A percentile compares a stretch with the other conserved stretches of the same genome.
Conservation (phyloP, 2,888 invertebrate genomes). For the Leucophora obtusa region DNA sequence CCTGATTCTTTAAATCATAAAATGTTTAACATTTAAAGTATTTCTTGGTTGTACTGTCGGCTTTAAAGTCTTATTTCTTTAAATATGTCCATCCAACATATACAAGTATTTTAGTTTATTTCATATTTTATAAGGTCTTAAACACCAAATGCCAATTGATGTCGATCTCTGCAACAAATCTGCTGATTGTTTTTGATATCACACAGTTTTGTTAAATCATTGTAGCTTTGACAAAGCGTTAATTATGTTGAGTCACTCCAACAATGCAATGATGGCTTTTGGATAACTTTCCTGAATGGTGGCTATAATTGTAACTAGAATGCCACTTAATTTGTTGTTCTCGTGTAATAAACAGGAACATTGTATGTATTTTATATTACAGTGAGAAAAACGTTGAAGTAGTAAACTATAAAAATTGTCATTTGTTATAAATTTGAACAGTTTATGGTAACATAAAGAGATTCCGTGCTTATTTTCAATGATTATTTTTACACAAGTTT, state of each 20-base stretch:
- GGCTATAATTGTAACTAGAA: constrained; percentile 50
- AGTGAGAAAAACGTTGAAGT: neutral
- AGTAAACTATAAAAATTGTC: constrained; percentile 19
- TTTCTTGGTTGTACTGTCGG: constrained; percentile 40
- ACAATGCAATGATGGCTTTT: neutral
- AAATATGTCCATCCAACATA: constrained; percentile 42
- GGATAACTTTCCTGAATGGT: constrained; percentile 34
- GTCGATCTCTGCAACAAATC: constrained; percentile 24
- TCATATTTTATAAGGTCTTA: constrained; percentile 47
- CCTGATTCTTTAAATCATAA: constrained; percentile 5
- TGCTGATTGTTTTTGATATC: constrained; percentile 42
- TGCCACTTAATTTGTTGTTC: constrained; percentile 68
- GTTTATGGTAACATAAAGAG: constrained; percentile 40
- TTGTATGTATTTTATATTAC: neutral
- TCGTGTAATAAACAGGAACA: neutral
- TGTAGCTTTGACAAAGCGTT: constrained; percentile 65
- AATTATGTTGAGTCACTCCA: constrained; percentile 70
- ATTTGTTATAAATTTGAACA: constrained; percentile 50
- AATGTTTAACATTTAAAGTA: constrained; percentile 53
- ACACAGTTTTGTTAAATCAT: constrained; percentile 33
- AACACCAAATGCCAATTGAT: constrained; percentile 47
- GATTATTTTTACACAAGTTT: constrained; percentile 15
- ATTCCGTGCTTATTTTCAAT: constrained; percentile 8
- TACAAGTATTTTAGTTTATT: constrained; percentile 25
- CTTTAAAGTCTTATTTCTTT: constrained; percentile 27